These are phyloP conservation scores for Sprattus sprattus DNA, from an alignment of 2,113 vertebrate species.

Conservation along the genomic window DNA sequence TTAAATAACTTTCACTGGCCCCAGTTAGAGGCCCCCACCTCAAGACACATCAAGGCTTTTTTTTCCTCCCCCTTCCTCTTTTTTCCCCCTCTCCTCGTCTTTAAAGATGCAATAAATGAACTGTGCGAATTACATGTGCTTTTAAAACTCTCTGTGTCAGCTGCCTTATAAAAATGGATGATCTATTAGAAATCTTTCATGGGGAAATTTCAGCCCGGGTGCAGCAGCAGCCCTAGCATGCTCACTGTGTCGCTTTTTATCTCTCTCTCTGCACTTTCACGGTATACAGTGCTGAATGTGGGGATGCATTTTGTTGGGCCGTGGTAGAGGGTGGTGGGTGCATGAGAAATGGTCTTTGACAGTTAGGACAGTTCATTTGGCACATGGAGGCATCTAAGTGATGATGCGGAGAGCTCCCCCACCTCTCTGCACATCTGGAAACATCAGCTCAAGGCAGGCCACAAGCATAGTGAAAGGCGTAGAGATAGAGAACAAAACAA, in stretches of 20 bases:
- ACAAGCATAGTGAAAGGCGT: slow-evolving; percentile 10
- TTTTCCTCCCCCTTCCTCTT: neutral
- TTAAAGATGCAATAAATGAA: slow-evolving; percentile 32
- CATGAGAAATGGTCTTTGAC: slow-evolving; percentile 38
- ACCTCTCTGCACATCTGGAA: slow-evolving; percentile 22
- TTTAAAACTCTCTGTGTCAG: slow-evolving; percentile 35
- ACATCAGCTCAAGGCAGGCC: slow-evolving; percentile 34
- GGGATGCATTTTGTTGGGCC: neutral
- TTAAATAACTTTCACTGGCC: slow-evolving; percentile 19
- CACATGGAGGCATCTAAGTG: slow-evolving; percentile 33
- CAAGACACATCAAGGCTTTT: slow-evolving; percentile 9
- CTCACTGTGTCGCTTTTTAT: slow-evolving; percentile 35
- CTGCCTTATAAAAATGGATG: slow-evolving; percentile 31
- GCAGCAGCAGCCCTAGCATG: slow-evolving; percentile 8
- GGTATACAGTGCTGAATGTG: neutral
- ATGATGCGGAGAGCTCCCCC: slow-evolving; percentile 25
- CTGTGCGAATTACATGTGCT: slow-evolving; percentile 17
- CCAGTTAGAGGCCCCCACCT: neutral
- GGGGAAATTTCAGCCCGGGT: slow-evolving; percentile 10
- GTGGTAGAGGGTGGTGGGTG: neutral
- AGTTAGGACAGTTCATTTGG: slow-evolving; percentile 44
- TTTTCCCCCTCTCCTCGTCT: neutral
- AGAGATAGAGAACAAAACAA: neutral
- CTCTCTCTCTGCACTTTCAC: slow-evolving; percentile 27
- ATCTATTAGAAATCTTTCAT: slow-evolving; percentile 42